A percentile compares a stretch with the other conserved stretches of the same genome.
These are phyloP conservation scores for Pyrgus malvae DNA, from an alignment of 2,888 invertebrate species.

Conservation along the genomic window DNA sequence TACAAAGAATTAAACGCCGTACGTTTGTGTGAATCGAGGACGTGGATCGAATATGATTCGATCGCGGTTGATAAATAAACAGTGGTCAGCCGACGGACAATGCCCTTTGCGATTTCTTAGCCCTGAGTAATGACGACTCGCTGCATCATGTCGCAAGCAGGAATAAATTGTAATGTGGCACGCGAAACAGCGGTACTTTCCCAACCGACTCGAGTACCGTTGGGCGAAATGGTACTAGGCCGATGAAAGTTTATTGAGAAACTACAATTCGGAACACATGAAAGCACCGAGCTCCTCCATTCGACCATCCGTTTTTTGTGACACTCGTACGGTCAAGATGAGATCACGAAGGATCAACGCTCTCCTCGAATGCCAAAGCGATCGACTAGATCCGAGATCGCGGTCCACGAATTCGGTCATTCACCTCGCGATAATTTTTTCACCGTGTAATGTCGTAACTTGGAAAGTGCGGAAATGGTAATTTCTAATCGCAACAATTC, in stretches of 20 bases:
- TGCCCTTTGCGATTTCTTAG: slow-evolving; percentile 43
- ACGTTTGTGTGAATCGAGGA: slow-evolving; percentile 74
- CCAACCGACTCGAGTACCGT: slow-evolving; percentile 52
- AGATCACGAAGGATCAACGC: slow-evolving; percentile 79
- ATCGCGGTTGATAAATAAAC: slow-evolving; percentile 68
- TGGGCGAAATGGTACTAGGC: slow-evolving; percentile 57
- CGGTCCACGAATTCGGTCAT: slow-evolving; percentile 58
- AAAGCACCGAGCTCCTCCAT: too few species aligned
- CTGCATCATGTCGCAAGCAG: slow-evolving; percentile 14
- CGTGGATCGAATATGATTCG: slow-evolving; percentile 71
- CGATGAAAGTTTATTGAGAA: slow-evolving; percentile 59
- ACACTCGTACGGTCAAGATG: slow-evolving; percentile 53
- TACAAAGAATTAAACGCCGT: slow-evolving; percentile 64
- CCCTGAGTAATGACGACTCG: slow-evolving; percentile 7
- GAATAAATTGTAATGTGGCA: slow-evolving; percentile 45
- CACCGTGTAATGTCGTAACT: slow-evolving; percentile 69
- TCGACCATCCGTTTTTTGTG: slow-evolving; percentile 37
- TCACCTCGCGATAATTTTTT: slow-evolving; percentile 61
- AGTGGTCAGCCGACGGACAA: slow-evolving; percentile 57
- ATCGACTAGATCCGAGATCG: slow-evolving; percentile 59
- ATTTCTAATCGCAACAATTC: slow-evolving; percentile 59
- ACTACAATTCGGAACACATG: slow-evolving; percentile 12
- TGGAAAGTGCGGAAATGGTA: slow-evolving; percentile 77
- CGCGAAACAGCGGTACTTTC: slow-evolving; percentile 70
- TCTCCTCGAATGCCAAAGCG: slow-evolving; percentile 66